Conservation (phyloP, 1,140 invertebrate genomes). For the Latrodectus geometricus region DNA sequence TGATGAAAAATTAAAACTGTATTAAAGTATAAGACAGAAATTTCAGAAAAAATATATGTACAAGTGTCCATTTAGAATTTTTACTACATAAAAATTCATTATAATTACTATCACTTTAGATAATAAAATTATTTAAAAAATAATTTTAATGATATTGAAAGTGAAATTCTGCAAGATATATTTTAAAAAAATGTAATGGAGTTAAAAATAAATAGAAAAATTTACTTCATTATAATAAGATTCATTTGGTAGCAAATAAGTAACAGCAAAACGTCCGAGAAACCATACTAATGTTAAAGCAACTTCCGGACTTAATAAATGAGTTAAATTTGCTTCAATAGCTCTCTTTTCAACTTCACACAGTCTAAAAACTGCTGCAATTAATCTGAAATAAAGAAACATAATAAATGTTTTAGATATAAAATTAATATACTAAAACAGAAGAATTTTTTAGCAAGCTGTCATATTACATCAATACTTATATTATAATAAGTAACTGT, state of each 20-base stretch:
- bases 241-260: constrained; percentile 78
- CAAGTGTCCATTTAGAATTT: too few relatives aligned
- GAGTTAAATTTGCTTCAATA: constrained; percentile 74
- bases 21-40: too few relatives aligned
- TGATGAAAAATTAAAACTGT: too few relatives aligned
- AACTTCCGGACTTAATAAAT: constrained; percentile 83
- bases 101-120: background rate
- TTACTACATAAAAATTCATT: too few relatives aligned
- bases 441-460: too few relatives aligned
- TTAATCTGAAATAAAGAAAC: constrained; percentile 69
- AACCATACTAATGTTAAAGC: constrained; percentile 84
- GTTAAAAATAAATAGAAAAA: background rate
- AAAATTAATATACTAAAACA: too few relatives aligned
- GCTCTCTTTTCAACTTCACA: constrained; percentile 78
- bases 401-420: background rate
- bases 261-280: constrained; percentile 79
- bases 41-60: too few relatives aligned
- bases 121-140: background rate
- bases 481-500: too few relatives aligned
- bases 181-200: too few relatives aligned
- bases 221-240: constrained; percentile 77
- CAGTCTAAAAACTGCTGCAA: constrained; percentile 77
- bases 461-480: too few relatives aligned
- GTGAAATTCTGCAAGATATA: too few relatives aligned
- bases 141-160: background rate